These are phyloP conservation scores for Wiebesia pumilae DNA, from an alignment of 1,140 invertebrate species.

Conservation along the genomic window DNA sequence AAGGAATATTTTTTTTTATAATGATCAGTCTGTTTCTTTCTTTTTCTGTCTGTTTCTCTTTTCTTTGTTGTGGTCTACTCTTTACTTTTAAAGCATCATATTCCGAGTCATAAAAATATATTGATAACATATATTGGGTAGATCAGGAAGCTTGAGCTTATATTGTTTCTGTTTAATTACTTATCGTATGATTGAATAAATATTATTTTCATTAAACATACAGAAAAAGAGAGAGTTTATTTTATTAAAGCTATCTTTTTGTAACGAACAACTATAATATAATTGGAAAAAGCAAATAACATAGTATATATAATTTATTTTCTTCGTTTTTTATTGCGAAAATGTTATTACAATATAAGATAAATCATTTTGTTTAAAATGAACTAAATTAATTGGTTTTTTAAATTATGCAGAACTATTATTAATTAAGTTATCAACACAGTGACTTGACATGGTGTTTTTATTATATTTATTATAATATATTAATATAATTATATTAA, in stretches of 20 bases:
- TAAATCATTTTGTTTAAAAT: too few species aligned
- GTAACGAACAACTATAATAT: background rate
- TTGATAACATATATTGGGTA: background rate
- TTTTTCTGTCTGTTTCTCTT: background rate
- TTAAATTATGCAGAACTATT: too few species aligned
- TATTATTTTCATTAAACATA: slow-evolving; percentile 39
- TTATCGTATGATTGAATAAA: slow-evolving; percentile 32
- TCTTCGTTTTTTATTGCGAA: too few species aligned
- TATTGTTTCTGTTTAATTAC: slow-evolving; percentile 30
- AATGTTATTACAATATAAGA: too few species aligned
- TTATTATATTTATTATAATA: too few species aligned
- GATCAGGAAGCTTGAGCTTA: slow-evolving; percentile 10
- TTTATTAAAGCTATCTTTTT: background rate
- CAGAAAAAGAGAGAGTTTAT: background rate
- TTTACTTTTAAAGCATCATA: background rate
- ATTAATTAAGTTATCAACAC: too few species aligned
- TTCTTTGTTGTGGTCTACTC: background rate
- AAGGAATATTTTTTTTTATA: too few species aligned
- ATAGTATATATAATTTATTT: too few species aligned
- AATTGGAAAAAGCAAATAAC: too few species aligned
- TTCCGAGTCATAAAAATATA: slow-evolving; percentile 2
- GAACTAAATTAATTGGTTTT: too few species aligned
- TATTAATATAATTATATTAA: too few species aligned
- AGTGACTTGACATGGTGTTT: too few species aligned
- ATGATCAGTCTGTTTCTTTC: background rate